Conservation (phyloP, 2,113 vertebrate genomes). For the Heterocephalus glaber region DNA sequence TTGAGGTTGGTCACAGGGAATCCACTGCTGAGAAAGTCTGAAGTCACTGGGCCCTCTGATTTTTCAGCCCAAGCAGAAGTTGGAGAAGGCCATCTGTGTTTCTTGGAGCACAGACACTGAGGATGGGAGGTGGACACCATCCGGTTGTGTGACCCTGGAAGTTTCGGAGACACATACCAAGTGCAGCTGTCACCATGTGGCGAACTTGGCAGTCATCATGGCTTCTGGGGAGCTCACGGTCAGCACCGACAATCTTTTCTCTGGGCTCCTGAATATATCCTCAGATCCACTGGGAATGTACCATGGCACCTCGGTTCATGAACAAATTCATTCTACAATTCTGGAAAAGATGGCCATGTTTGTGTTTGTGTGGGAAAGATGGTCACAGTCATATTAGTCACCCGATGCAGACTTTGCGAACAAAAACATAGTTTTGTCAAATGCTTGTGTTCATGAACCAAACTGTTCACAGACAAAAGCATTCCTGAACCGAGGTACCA, state of each 20-base stretch:
- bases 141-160: constrained; percentile 79
- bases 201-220: constrained; percentile 88
- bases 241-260: neutral
- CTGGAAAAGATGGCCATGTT: neutral
- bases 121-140: constrained; percentile 79
- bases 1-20: neutral
- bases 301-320: neutral
- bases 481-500: neutral
- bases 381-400: neutral
- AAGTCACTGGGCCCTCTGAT: neutral
- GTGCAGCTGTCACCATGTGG: constrained; percentile 86
- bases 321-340: neutral
- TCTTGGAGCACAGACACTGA: constrained; percentile 79
- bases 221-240: constrained; percentile 82
- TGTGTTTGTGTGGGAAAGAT: neutral
- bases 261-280: neutral
- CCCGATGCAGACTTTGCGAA: neutral
- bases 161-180: constrained; percentile 75
- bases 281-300: neutral
- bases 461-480: neutral
- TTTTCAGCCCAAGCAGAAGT: constrained; percentile 62
- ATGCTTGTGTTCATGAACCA: neutral
- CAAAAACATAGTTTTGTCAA: neutral
- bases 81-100: constrained; percentile 79
- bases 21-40: neutral